phyloP scores from a whole-genome alignment of 2,113 vertebrate genomes.

The Anarhynchus alexandrinus region DNA sequence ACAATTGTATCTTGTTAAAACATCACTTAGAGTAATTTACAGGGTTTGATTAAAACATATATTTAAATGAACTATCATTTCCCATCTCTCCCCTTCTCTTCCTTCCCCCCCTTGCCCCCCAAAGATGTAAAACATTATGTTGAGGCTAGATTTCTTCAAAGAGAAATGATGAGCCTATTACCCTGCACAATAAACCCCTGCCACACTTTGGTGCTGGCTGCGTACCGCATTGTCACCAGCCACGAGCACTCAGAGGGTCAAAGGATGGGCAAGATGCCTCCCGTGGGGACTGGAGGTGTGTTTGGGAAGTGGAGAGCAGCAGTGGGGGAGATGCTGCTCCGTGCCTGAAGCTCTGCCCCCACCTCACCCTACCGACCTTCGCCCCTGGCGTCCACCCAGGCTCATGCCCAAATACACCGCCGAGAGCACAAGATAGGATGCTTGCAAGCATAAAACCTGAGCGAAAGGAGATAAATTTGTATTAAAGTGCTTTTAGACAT shows the following conservation, averaged over 20 bases:
- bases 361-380: neutral
- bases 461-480: neutral
- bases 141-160: neutral
- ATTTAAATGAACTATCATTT: neutral
- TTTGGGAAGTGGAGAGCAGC: neutral
- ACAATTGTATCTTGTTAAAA: constrained; percentile 28
- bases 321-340: neutral
- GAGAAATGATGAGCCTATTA: neutral
- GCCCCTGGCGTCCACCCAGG: neutral
- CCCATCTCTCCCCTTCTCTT: neutral
- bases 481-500: neutral
- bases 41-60: constrained; percentile 14
- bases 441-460: neutral
- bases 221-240: neutral
- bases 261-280: neutral
- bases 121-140: neutral
- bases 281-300: neutral
- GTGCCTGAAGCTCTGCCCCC: neutral
- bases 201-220: neutral
- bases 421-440: neutral
- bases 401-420: neutral
- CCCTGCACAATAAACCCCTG: neutral
- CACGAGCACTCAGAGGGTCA: neutral
- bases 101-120: neutral
- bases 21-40: constrained; percentile 23